Evolutionary conservation across 2,888 invertebrate genomes (phyloP).

Genomic region (Cephus sareptanus): DNA sequence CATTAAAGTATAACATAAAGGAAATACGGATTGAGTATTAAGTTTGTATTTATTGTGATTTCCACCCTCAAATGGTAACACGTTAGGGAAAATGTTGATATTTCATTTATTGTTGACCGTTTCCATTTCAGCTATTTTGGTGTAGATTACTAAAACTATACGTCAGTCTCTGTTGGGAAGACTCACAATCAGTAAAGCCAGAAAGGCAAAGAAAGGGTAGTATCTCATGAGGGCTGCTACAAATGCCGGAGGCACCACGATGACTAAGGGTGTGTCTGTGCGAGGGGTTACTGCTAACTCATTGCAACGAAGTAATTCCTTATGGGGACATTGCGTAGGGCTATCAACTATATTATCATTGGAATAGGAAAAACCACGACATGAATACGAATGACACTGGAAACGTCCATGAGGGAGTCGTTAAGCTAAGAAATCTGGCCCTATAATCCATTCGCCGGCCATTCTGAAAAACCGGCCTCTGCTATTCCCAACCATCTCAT

Average conservation of each 20-base stretch:
- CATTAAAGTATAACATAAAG: background rate
- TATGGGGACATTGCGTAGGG: constrained; percentile 12
- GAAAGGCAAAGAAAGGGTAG: background rate
- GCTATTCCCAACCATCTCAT: background rate
- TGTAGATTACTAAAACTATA: background rate
- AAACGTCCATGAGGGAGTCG: constrained; percentile 21
- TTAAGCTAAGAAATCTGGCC: constrained; percentile 8
- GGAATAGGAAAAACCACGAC: constrained; percentile 23
- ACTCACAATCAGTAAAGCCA: background rate
- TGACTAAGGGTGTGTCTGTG: background rate
- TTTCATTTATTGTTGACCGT: background rate
- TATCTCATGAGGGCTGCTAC: background rate
- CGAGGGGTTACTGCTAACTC: background rate
- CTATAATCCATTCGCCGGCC: background rate
- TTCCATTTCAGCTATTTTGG: background rate
- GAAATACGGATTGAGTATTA: background rate
- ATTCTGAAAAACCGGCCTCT: background rate
- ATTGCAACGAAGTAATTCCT: constrained; percentile 13
- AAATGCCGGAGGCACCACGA: background rate
- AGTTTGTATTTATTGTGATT: background rate
- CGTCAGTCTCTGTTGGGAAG: background rate
- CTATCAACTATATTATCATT: constrained; percentile 20
- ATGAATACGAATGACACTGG: constrained; percentile 18
- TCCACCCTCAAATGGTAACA: background rate
- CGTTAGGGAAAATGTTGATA: background rate